Evolutionary conservation across 2,797 vertebrate genomes (phyloP), one percentile per base, ranked within the genome.

Genomic region (Acomys russatus): DNA sequence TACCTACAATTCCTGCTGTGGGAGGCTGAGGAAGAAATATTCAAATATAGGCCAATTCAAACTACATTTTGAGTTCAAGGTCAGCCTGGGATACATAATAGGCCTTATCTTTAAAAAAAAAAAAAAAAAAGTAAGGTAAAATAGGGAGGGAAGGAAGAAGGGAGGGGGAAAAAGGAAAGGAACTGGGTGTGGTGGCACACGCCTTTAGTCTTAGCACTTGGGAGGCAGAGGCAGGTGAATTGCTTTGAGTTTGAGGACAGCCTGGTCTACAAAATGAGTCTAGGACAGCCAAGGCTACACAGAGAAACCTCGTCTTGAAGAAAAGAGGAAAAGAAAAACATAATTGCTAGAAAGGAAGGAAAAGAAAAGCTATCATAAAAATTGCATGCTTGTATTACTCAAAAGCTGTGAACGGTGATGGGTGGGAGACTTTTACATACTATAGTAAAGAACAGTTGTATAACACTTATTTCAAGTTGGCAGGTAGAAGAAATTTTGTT

Each of bases 301-400:
- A 44, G 44, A 44, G 44, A 44, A 44, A 44, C 44, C 44, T 44
- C 44, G 3, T 44, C 4, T 44, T 4, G 44, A 44, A 44, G 44
- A 44, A 44, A 7, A 1, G 22, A n/a, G 44, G 15, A 80, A 88
- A 82, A 23, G 10, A 44, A 44, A 44, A 44, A 44, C 44, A 44
- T 44, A 44, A 4, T 30, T 44, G 20, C 56, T 59, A 14, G 22
- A 28, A 6, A 66, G 4, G 44, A 85, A 33, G 9, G 25, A 10
- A n/a, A 30, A 44, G 3, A 90, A 83, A 86, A 77, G 35, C 44
- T 68, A 66, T 66, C 59, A 95, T 87, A 90, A 64, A 92, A 77
- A 54, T 35, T 71, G 88, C 9, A 38, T 79, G 94, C 59, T 3
- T 88, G 11, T n/a, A 77, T 76, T 56, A 82, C 38, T 93, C 83